Base-by-base conservation (phyloP, 2,888 invertebrate species). In the Melangyna quadrimaculata region DNA sequence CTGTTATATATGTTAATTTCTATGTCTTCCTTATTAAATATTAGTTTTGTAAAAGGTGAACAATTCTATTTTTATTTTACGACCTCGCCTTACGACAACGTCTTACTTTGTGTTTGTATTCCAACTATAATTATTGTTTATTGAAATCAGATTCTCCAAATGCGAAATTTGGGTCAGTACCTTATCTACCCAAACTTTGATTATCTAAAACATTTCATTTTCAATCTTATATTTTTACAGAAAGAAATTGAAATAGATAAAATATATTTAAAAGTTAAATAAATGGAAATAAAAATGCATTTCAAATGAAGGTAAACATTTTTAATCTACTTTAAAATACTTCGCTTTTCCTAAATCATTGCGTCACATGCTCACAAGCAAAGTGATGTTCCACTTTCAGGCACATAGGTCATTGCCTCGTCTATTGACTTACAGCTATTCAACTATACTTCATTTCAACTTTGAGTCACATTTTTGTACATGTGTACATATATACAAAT, bases 341-440 rank as follows among this genome's bases (percentile, higher is more conserved):
- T 1, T 57, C 3, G 1, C 7, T 22, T 57, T 57, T 19, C 7
- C 2, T 7, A 19, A 7, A 35, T 8, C 40, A 63, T 69, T 73
- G 61, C 72, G 67, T 55, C 72, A 78, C 29, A 37, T 4, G 29
- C 9, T 59, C 72, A 72, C 69, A 78, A 59, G 32, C 35, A 53
- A 61, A 48, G 17, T 45, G 19, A 12, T 79, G 79, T 70, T 63
- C 74, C 57, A 83, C 32, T 79, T 79, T 24, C 57, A 65, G 27
- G 29, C 5, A 12, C 69, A 61, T 70, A 70, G 79, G 73, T 83
- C 83, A 83, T 83, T 78, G 83, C 51, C 74, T 79, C 27, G 12
- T 22, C 61, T 53, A 17, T n/a, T 22, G 40, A 57, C 24, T 10
- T 32, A 45, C 57, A 32, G 45, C 27, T 4, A 35, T 48, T 3